Conservation (phyloP, 2,888 invertebrate genomes). For the Calliphora vomitoria region DNA sequence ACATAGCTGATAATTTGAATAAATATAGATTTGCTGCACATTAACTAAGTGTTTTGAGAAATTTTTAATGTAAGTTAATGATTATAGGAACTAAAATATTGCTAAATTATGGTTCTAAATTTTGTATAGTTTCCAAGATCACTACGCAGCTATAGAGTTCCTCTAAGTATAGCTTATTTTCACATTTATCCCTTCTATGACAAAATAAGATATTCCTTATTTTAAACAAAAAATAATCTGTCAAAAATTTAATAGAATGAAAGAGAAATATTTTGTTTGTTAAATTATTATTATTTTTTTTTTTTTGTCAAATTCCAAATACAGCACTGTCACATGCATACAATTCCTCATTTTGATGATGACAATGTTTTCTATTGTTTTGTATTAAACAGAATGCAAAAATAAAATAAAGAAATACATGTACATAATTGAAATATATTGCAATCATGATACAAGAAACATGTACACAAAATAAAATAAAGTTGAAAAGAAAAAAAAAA, state of each 20-base stretch:
- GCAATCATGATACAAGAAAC: neutral
- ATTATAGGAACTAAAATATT: too few species aligned
- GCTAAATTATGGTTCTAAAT: too few species aligned
- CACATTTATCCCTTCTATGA: too few species aligned
- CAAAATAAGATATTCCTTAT: neutral
- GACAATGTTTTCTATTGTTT: conserved; percentile 9
- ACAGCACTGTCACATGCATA: conserved; percentile 15
- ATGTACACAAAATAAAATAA: neutral
- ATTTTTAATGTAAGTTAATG: too few species aligned
- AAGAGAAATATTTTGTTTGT: neutral
- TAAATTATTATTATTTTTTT: neutral
- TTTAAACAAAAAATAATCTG: neutral
- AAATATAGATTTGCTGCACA: too few species aligned
- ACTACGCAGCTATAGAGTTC: too few species aligned
- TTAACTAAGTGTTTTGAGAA: too few species aligned
- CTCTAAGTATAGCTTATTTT: too few species aligned
- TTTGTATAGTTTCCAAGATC: too few species aligned
- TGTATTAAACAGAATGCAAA: neutral
- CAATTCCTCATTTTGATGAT: neutral
- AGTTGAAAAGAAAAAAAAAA: neutral
- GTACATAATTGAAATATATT: conserved; percentile 23
- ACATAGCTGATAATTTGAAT: too few species aligned
- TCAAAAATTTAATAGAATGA: neutral
- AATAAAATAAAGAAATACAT: neutral
- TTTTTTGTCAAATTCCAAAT: neutral